phyloP scores from a whole-genome alignment of 2,113 vertebrate genomes.

The Vidua macroura region DNA sequence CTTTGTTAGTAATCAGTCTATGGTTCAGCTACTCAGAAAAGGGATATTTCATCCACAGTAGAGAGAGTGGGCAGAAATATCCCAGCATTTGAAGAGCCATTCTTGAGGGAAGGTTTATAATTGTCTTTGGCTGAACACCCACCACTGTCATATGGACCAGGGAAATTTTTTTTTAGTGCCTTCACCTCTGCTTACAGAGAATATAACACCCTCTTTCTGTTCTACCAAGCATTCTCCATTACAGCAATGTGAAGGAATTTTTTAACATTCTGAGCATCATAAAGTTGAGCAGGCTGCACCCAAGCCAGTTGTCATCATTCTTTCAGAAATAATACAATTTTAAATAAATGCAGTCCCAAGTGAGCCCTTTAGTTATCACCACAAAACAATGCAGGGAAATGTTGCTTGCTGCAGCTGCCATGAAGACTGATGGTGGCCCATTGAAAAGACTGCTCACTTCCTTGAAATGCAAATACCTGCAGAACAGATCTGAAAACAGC shows the following conservation, averaged over 20 bases:
- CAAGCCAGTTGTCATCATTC: background rate
- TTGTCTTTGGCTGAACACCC: background rate
- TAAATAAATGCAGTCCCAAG: slow-evolving; percentile 5
- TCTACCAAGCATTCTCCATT: background rate
- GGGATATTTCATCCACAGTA: background rate
- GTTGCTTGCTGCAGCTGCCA: background rate
- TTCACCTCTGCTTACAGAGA: background rate
- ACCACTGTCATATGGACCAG: background rate
- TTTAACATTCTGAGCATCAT: background rate
- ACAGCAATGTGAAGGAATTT: background rate
- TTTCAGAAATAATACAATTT: background rate
- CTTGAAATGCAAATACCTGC: slow-evolving; percentile 42
- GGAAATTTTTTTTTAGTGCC: background rate
- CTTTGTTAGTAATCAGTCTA: background rate
- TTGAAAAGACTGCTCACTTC: background rate
- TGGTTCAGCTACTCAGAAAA: background rate
- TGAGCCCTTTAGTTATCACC: background rate
- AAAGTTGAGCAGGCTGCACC: background rate
- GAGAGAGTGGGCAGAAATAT: background rate
- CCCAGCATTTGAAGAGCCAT: background rate
- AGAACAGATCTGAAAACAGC: background rate
- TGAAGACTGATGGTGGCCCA: slow-evolving; percentile 22
- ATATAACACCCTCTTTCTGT: background rate
- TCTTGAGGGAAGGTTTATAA: background rate
- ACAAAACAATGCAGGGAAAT: background rate